Conservation (phyloP, 2,797 vertebrate species). For the Argyrosomus regius region DNA sequence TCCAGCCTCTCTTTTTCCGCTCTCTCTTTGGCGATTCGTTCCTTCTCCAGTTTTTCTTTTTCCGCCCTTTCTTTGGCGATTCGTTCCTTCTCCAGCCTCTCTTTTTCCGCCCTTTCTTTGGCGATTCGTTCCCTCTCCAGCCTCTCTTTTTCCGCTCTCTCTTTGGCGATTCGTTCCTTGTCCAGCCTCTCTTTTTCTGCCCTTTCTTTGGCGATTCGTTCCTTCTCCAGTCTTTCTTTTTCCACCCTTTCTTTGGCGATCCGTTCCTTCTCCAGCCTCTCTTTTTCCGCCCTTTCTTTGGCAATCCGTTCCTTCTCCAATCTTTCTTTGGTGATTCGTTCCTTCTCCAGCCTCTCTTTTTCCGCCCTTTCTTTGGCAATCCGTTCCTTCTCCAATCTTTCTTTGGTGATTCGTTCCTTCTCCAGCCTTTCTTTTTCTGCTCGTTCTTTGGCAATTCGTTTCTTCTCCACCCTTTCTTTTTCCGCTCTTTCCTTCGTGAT, state of each 20-base stretch:
- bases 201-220: neutral
- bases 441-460: neutral
- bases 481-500: neutral
- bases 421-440: conserved; percentile 23
- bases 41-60: conserved; percentile 12
- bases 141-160: conserved; percentile 8
- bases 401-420: conserved; percentile 5
- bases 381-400: neutral
- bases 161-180: neutral
- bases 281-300: neutral
- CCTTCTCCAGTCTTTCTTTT: conserved; percentile 20
- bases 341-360: neutral
- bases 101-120: conserved; percentile 8
- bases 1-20: conserved; percentile 33
- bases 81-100: neutral
- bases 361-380: too few species aligned
- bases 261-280: neutral
- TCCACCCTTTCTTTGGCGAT: accelerated
- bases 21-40: conserved; percentile 4
- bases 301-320: neutral
- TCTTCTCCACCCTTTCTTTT: neutral
- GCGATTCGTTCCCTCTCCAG: conserved; percentile 3
- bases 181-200: neutral
- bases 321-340: neutral
- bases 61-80: neutral